Evolutionary conservation across 2,113 vertebrate species (phyloP).

Genomic region (Myrmecobius fasciatus): DNA sequence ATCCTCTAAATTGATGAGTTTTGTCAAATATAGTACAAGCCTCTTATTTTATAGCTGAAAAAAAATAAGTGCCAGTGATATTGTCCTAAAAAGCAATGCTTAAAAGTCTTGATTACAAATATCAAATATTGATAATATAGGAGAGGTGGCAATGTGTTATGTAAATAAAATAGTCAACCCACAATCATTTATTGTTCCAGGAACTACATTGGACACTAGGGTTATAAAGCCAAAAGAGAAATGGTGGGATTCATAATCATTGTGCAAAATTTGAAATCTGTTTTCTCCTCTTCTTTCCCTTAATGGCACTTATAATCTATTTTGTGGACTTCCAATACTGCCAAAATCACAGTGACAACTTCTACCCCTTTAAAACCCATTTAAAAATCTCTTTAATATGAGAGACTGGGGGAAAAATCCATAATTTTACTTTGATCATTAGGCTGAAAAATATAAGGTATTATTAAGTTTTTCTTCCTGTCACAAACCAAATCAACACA

Average conservation of each 20-base stretch:
- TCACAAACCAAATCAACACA: slow-evolving; percentile 34
- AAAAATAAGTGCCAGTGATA: neutral
- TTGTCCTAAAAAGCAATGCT: neutral
- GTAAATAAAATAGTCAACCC: neutral
- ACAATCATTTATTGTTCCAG: neutral
- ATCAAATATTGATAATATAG: neutral
- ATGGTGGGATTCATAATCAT: neutral
- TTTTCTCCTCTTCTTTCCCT: neutral
- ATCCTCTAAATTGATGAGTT: neutral
- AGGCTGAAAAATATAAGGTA: neutral
- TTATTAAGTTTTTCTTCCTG: neutral
- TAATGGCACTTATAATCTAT: neutral
- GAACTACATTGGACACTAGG: neutral
- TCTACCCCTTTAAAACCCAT: neutral
- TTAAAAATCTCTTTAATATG: neutral
- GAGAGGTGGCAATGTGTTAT: neutral
- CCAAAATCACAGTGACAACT: neutral
- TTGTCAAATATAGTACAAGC: neutral
- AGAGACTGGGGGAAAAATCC: neutral
- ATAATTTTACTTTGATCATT: neutral
- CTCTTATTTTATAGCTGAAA: neutral
- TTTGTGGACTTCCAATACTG: neutral
- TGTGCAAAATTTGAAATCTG: neutral
- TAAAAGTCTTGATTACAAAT: neutral
- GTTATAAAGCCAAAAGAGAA: neutral